A percentile compares a stretch with the other conserved stretches of the same genome.
phyloP scores from a whole-genome alignment of 92 coral and sea anemone genomes.

The Siderastrea siderea region DNA sequence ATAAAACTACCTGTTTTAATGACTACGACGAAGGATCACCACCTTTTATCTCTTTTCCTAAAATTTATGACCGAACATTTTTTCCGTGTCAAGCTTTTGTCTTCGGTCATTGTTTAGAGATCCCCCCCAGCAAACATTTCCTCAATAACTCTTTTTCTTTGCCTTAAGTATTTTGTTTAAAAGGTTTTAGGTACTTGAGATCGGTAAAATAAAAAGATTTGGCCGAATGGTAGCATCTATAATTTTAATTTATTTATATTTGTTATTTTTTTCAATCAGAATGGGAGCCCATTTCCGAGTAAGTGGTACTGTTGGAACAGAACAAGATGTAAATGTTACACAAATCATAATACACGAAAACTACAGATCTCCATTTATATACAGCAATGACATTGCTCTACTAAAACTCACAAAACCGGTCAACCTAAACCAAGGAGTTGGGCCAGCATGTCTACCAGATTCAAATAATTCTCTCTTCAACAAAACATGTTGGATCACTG shows the following conservation, averaged over 20 bases:
- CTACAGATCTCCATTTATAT: not conserved
- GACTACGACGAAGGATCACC: no score
- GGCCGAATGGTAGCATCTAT: not conserved
- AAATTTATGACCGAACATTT: no score
- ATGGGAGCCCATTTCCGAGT: conserved; percentile 21
- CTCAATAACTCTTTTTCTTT: no score
- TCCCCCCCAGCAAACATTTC: no score
- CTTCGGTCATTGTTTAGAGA: no score
- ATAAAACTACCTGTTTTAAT: no score
- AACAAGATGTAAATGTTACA: conserved; percentile 16
- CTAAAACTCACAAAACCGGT: conserved; percentile 7
- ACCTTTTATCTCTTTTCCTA: no score
- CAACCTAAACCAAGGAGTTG: not conserved
- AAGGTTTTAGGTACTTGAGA: no score
- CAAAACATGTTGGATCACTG: conserved; percentile 17
- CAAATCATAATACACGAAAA: conserved; percentile 2
- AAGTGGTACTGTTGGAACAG: conserved; percentile 17
- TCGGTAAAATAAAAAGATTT: no score
- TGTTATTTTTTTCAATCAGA: not conserved
- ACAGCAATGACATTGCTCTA: conserved; percentile 24
- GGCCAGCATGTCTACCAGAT: conserved; percentile 13
- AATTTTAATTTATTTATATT: not conserved
- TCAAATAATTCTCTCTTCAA: not conserved
- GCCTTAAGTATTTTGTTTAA: no score
- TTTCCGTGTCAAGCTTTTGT: no score